Conservation (phyloP, 2,797 vertebrate species). For the Sternotherus odoratus region DNA sequence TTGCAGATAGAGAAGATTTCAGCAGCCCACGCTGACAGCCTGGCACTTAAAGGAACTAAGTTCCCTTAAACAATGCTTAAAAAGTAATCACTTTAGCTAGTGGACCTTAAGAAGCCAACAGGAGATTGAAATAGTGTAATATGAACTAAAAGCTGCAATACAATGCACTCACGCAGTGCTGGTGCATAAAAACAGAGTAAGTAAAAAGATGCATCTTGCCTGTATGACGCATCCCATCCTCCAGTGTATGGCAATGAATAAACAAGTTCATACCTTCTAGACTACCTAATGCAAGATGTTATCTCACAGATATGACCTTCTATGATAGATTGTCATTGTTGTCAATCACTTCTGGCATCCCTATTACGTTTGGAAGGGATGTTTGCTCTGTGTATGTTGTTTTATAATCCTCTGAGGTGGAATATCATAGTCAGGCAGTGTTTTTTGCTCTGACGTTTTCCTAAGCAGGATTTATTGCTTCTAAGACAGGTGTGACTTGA, state of each 20-base stretch:
- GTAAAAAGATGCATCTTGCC: neutral
- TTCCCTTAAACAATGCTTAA: neutral
- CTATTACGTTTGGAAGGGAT: constrained; percentile 60
- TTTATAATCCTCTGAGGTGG: constrained; percentile 78
- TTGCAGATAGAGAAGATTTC: neutral
- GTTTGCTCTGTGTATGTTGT: constrained; percentile 65
- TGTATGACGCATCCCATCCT: neutral
- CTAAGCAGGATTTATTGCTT: constrained; percentile 81
- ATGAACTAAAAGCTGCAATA: neutral
- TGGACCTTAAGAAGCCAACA: accelerated
- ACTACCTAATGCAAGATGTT: neutral
- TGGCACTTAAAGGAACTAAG: neutral
- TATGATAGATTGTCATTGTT: constrained; percentile 35
- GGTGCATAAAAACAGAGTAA: neutral
- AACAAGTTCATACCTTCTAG: neutral
- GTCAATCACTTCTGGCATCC: constrained; percentile 74
- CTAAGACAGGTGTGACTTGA: constrained; percentile 72
- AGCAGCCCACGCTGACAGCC: neutral
- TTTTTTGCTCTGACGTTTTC: constrained; percentile 70
- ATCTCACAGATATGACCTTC: neutral
- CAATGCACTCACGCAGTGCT: neutral
- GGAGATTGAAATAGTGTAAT: neutral
- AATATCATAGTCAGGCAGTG: constrained; percentile 67
- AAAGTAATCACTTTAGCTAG: neutral
- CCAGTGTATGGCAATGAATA: neutral